Evolutionary conservation across 2,113 vertebrate species (phyloP), one percentile per base, ranked within the genome.

Genomic region (Nothoprocta pentlandii): DNA sequence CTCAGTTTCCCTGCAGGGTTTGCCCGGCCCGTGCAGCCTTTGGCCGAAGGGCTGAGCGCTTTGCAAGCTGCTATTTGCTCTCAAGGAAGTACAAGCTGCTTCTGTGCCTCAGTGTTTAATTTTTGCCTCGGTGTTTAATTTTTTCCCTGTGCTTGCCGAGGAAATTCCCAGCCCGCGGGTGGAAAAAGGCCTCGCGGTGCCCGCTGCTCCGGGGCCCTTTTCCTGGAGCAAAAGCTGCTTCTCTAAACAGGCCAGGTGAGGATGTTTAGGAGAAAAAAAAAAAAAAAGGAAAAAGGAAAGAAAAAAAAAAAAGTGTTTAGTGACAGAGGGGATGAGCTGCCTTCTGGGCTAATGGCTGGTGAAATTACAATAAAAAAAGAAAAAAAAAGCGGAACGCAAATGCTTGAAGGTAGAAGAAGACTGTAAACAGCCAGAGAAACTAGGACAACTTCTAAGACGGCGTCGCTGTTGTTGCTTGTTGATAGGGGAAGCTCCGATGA

Each of bases 81-180:
- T 85, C 74, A 77, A 95, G 83, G 95, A 97, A 97, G 89, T 77
- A 83, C 93, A 94, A 96, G 68, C 36, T 39, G 49, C 66, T 81
- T 87, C 78, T 68, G 66, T 17, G 89, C 75, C 61, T 94, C 87
- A 67, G 89, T 39, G 15, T 44, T 44, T 44, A 20, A 5, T 94
- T 86, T 94, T 95, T 17, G 89, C 75, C 61, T 94, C 87, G 64
- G 89, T 39, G 15, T 44, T 44, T 44, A 20, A 5, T 94, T 86
- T 94, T 95, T 53, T 80, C 36, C 15, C 4, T 82, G 11, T 5
- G 12, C 9, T 11, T 49, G 36, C 30, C 14, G 36, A 8, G 76
- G 73, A 77, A 67, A 80, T 26, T 71, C 46, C 15, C 8, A 19
- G 10, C n/a, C 21, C 25, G 69, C 21, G 25, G 79, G 22, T 53